phyloP scores from a whole-genome alignment of 2,888 invertebrate species.

The Poecilus cupreus region DNA sequence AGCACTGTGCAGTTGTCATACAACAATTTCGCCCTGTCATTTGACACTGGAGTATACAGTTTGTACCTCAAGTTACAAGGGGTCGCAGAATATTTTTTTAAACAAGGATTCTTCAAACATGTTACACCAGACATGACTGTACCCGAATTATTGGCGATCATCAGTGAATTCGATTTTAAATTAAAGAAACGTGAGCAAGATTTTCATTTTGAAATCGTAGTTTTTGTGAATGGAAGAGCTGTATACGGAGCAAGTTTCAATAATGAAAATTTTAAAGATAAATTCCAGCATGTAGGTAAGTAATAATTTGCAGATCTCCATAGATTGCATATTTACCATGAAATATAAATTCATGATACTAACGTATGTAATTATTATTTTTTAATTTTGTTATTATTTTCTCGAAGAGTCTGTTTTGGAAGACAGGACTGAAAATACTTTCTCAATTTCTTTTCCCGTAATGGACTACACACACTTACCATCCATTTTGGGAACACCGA shows the following conservation, averaged over 20 bases:
- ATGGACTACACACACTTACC: neutral
- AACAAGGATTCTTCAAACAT: neutral
- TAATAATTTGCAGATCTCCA: too few relatives aligned
- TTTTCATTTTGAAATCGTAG: constrained; percentile 40
- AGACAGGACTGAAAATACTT: neutral
- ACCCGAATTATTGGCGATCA: constrained; percentile 4
- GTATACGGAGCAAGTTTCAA: constrained; percentile 5
- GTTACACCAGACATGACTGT: neutral
- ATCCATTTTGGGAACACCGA: constrained; percentile 11
- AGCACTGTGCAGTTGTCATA: constrained; percentile 2
- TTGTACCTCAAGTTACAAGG: constrained; percentile 46
- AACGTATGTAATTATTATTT: neutral
- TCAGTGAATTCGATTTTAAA: constrained; percentile 8
- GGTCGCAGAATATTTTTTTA: neutral
- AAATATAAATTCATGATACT: too few relatives aligned
- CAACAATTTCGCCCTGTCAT: constrained; percentile 11
- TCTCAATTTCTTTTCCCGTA: neutral
- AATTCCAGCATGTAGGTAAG: neutral
- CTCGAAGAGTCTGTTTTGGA: neutral
- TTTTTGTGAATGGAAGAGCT: neutral
- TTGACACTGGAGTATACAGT: neutral
- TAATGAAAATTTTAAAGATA: neutral
- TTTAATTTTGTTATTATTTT: neutral
- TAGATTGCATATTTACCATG: too few relatives aligned
- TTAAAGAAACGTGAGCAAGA: neutral